Evolutionary conservation across 2,797 vertebrate species (phyloP), one percentile per base, ranked within the genome.

Genomic region (Onychomys arenicola): DNA sequence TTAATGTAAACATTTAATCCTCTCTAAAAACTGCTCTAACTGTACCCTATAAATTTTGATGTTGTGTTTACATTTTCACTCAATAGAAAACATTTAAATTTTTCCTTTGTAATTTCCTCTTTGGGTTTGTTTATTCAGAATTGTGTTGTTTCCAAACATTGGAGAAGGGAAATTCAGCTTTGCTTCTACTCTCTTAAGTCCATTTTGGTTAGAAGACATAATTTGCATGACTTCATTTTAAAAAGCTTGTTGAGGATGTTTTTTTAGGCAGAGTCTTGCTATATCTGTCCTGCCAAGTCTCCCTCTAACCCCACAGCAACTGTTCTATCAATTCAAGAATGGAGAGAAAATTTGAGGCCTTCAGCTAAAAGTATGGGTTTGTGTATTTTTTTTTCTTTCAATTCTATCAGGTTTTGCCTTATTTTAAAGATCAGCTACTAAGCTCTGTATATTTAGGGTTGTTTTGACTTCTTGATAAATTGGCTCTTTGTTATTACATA

Each of bases 351-450:
- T 69, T 61, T 2, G 32, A 96, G 85, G 25, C 91, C 55, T 73
- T 34, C 27, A 89, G 49, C 34, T 86, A 17, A 49, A 77, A 14
- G 12, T 89, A 21, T 59, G 46, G 37, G 23, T 73, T 90, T 75
- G 37, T 93, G 55, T 59, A 82, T 84, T 75, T 89, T 89, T 91
- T 95, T 91, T 95, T 59, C 11, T 82, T 94, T 85, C 32, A 90
- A 59, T 59, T 87, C 49, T 85, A 4, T 71, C n/a, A 49, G 43
- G 3, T 90, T 92, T 94, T 90, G 43, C 32, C 19, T 85, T 25
- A 40, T 80, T 95, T 90, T 73, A 73, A 40, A 73, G 19, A 40
- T 73, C 2, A 69, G 5, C 43, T 73, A 37, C 65, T 55, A 71
- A 4, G 25, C 14, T 93, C n/a, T 89, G 17, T 71, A n/a, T 61